phyloP scores from a whole-genome alignment of 2,113 vertebrate genomes.

The Catharus minimus region DNA sequence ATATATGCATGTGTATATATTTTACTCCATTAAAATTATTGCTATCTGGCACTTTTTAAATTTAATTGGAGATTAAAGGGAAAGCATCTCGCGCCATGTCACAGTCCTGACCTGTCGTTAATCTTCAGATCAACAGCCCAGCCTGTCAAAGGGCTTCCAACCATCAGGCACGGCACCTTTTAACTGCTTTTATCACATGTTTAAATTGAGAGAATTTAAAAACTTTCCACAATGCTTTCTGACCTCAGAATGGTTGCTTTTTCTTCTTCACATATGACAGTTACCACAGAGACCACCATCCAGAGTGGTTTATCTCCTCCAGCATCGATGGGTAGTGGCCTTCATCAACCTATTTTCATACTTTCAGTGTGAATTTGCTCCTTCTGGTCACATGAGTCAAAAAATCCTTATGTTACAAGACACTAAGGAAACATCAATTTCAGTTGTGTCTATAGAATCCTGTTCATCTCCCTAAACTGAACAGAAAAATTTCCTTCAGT shows the following conservation, averaged over 20 bases:
- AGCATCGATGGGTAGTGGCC: fast-evolving
- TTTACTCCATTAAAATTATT: not conserved
- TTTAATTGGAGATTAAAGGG: not conserved
- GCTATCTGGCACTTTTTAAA: not conserved
- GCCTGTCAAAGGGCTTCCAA: not conserved
- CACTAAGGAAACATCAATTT: not conserved
- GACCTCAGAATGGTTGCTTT: not conserved
- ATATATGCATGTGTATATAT: not conserved
- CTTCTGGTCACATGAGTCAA: not conserved
- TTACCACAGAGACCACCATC: not conserved
- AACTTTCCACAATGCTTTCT: not conserved
- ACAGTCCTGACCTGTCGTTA: not conserved
- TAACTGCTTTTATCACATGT: fast-evolving
- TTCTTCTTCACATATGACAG: not conserved
- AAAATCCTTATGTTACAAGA: fast-evolving
- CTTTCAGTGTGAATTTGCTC: not conserved
- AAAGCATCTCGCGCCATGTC: not conserved
- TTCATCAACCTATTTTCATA: not conserved
- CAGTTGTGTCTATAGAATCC: not conserved
- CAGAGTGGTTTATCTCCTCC: not conserved
- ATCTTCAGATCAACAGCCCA: not conserved
- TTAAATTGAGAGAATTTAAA: not conserved
- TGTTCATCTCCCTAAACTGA: not conserved
- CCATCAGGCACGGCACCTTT: not conserved
- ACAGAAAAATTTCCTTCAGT: not conserved